Evolutionary conservation across 2,888 invertebrate genomes (phyloP), one percentile per base, ranked within the genome.

Genomic region (Achlya flavicornis): DNA sequence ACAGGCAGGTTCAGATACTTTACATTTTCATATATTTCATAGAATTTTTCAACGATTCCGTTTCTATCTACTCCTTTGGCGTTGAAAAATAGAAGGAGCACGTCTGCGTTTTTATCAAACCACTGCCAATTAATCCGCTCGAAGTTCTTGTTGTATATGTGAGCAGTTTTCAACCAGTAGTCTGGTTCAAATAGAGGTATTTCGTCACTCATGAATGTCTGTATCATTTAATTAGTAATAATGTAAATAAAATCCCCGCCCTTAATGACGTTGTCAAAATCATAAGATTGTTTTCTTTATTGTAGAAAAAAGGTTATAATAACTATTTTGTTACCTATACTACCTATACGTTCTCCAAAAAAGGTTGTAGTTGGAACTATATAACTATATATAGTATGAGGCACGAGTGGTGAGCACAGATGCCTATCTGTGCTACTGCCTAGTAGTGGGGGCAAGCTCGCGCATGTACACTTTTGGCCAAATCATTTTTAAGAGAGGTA

Each of bases 1-100:
- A 93, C 75, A 0, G 92, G 91, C 1, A 92, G 26, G 66, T 91
- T 89, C 0, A 75, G 59, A 16, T 78, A 75, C 66, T 92, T 93
- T 0, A 85, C 78, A 43, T 78, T 85, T 71, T 92, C 93, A 69
- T 92, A 93, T 4, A 88, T 87, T 14, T 76, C 74, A 71, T 83
- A 91, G 74, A 93, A 92, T n/a, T 87, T 85, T 0, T 73, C 46
- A 3, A 93, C 64, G 0, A 90, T 74, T 4, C 83, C 84, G 5
- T 88, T 72, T 69, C 78, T 89, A 71, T 92, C 91, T 64, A 83
- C 69, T 0, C 80, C 84, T 38, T 81, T 80, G 3, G 84, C 67
- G 4, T 85, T 84, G 77, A 92, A 93, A 6, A 90, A 81, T 38
- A 92, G 79, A 35, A 81, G 81, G 12, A 93, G 66, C 33, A 81